A percentile compares a stretch with the other conserved stretches of the same genome.
Evolutionary conservation across 2,888 invertebrate species (phyloP).

Genomic region (Diabrotica balteata): DNA sequence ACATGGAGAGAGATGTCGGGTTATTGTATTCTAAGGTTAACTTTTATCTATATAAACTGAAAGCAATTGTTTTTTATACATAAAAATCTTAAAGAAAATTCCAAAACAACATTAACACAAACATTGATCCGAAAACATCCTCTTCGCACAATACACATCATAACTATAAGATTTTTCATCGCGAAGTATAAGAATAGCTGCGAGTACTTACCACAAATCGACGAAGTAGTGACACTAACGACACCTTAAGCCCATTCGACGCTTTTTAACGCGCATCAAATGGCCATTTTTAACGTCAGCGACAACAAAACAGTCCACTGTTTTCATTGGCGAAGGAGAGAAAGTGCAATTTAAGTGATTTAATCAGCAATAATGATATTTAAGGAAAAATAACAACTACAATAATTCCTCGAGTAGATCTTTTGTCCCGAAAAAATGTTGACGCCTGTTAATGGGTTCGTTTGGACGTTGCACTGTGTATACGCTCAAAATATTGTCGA

Average conservation of each 20-base stretch:
- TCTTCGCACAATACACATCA: background rate
- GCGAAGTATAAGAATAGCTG: background rate
- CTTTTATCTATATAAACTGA: too few relatives aligned
- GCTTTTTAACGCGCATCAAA: constrained; percentile 27
- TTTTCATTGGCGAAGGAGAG: constrained; percentile 34
- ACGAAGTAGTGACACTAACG: constrained; percentile 2
- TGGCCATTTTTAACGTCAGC: constrained; percentile 29
- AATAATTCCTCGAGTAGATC: constrained; percentile 15
- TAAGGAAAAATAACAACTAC: constrained; percentile 14
- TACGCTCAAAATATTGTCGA: too few relatives aligned
- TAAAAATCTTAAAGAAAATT: too few relatives aligned
- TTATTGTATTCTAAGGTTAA: too few relatives aligned
- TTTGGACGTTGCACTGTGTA: too few relatives aligned
- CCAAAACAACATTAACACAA: too few relatives aligned
- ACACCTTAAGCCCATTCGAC: constrained; percentile 13
- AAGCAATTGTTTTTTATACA: too few relatives aligned
- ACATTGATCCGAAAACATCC: background rate
- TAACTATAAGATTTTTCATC: constrained; percentile 1
- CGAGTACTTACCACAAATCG: constrained; percentile 13
- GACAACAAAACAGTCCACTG: constrained; percentile 28
- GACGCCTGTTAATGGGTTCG: background rate
- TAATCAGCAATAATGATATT: constrained; percentile 22
- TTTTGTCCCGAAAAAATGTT: constrained; percentile 22
- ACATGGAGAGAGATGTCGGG: too few relatives aligned
- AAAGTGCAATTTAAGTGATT: constrained; percentile 26